These are phyloP conservation scores for Passer montanus DNA, from an alignment of 2,113 vertebrate species.

Conservation along the genomic window DNA sequence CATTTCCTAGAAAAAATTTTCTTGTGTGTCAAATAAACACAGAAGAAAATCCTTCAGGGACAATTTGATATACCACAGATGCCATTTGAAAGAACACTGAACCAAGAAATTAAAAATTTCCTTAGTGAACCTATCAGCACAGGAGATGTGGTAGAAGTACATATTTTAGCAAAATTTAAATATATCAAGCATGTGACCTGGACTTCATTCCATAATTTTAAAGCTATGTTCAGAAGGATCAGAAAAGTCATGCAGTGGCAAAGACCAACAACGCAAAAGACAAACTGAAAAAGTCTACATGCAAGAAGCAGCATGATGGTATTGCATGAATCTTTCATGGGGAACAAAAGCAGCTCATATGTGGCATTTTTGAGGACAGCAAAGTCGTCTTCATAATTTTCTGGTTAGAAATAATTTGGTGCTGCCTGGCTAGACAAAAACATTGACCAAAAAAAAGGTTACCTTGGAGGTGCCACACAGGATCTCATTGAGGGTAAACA, in stretches of 20 bases:
- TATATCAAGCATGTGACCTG: not conserved
- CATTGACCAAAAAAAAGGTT: not conserved
- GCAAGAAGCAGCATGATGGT: not conserved
- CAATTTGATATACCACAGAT: constrained; percentile 16
- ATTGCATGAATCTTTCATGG: not conserved
- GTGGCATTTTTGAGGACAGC: not conserved
- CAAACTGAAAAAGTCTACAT: not conserved
- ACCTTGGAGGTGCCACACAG: not conserved
- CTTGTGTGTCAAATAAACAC: constrained; percentile 49
- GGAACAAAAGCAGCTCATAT: not conserved
- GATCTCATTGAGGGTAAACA: not conserved
- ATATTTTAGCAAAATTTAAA: not conserved
- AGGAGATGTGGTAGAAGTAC: not conserved
- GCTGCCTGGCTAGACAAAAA: not conserved
- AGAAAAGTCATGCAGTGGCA: not conserved
- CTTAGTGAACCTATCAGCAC: not conserved
- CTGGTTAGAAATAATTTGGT: not conserved
- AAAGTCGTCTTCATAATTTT: not conserved
- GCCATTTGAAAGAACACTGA: constrained; percentile 12
- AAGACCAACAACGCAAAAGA: not conserved
- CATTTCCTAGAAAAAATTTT: constrained; percentile 56
- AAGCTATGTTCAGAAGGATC: not conserved
- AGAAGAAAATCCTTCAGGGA: constrained; percentile 34
- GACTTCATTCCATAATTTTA: not conserved
- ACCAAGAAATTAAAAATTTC: constrained; percentile 22